Base-by-base conservation (phyloP, 1,140 invertebrate genomes). In the Conus ventricosus region DNA sequence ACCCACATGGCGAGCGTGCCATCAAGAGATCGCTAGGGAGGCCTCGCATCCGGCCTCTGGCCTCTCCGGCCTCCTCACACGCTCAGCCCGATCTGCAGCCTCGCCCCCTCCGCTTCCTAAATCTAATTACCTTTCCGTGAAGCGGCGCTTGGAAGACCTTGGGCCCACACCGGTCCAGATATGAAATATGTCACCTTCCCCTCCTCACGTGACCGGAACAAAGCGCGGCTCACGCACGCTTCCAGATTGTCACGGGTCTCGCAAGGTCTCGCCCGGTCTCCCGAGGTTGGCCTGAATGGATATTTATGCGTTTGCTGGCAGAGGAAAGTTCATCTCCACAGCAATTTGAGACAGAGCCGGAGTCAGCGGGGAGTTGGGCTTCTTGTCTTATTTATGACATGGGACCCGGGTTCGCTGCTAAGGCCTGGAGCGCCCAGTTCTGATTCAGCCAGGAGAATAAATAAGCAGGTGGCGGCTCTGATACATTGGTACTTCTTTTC, bases 221-320 rank as follows among this genome's bases (percentile, higher is more conserved):
- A 71, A 71, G 67, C 67, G 67, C 6, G 67, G 67, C 67, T 71
- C 67, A 71, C 67, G 23, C 67, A n/a, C 67, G 11, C 13, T 20
- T 71, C 67, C 11, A 71, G 67, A 71, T 71, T 71, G 67, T 71
- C 23, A n/a, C 67, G 67, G 67, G 67, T 71, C 67, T 71, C 67
- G 67, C 67, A 71, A 71, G 67, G 67, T 71, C 67, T 71, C 67
- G 67, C 67, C 67, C 67, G 67, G 67, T 71, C 67, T 71, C 67
- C 1, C 20, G 67, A 71, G 67, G 67, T 71, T 71, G 67, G 15
- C 13, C 67, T n/a, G 67, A 71, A 71, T 71, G 15, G 67, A 71
- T 71, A 71, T 71, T 71, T 71, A 71, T 71, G 67, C 67, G 67
- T 71, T 71, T 71, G 67, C 67, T 17, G 67, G 67, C 11, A 71